These are phyloP conservation scores for Cettia cetti DNA, from an alignment of 2,113 vertebrate genomes.

Conservation along the genomic window DNA sequence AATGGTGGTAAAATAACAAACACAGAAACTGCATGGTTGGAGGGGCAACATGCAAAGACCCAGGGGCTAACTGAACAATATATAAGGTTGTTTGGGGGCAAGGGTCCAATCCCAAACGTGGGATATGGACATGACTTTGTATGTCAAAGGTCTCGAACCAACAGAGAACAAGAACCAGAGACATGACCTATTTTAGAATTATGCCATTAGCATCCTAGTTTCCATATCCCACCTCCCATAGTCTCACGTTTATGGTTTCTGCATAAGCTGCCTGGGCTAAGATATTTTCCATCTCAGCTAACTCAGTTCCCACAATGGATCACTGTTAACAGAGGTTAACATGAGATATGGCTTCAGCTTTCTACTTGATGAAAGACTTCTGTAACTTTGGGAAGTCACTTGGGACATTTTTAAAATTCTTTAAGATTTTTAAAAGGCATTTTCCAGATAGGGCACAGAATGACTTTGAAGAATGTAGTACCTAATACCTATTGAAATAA, in stretches of 20 bases:
- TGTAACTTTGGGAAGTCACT: background rate
- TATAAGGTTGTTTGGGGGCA: background rate
- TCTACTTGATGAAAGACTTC: background rate
- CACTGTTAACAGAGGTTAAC: background rate
- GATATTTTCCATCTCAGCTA: background rate
- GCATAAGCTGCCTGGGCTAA: background rate
- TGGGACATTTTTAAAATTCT: background rate
- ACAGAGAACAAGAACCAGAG: background rate
- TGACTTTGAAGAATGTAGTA: background rate
- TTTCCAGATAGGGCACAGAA: background rate
- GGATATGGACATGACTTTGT: background rate
- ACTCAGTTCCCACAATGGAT: background rate
- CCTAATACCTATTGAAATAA: conserved; percentile 14
- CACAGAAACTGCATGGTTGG: background rate
- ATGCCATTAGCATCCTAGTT: background rate
- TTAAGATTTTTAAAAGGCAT: background rate
- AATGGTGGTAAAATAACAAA: background rate
- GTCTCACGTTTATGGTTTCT: background rate
- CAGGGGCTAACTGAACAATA: background rate
- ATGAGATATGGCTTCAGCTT: background rate
- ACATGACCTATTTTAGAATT: background rate
- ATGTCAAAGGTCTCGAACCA: background rate
- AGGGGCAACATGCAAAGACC: background rate
- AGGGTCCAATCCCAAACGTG: background rate
- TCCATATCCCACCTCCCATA: background rate